Conservation (phyloP, 53 echinoderm and acorn worm species). For the Echinometra lucunter region DNA sequence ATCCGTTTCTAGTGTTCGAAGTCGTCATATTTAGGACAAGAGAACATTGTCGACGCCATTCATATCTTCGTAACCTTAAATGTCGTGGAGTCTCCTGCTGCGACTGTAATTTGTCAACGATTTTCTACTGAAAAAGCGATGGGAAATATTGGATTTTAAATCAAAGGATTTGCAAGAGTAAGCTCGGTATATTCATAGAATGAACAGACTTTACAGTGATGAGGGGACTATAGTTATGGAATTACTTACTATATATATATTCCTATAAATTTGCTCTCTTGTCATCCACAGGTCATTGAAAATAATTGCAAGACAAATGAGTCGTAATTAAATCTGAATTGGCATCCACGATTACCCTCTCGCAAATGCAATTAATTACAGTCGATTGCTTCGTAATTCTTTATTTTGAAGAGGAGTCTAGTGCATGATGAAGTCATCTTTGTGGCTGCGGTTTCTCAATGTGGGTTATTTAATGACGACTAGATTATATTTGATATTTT, state of each 20-base stretch:
- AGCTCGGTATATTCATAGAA: background rate
- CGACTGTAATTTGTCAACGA: background rate
- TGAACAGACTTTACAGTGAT: too few species aligned
- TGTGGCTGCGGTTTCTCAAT: background rate
- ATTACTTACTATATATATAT: too few species aligned
- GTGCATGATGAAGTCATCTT: background rate
- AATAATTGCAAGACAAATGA: background rate
- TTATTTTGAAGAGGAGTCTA: background rate
- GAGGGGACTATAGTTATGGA: too few species aligned
- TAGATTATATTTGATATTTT: background rate
- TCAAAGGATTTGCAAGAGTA: background rate
- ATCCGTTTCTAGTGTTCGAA: background rate
- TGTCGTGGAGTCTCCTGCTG: background rate
- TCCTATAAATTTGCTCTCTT: too few species aligned
- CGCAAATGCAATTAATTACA: background rate
- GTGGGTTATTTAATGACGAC: background rate
- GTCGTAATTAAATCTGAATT: background rate
- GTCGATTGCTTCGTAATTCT: background rate
- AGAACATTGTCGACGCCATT: background rate
- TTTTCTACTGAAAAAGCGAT: background rate
- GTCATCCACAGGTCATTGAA: too few species aligned
- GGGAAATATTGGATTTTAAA: background rate
- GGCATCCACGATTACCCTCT: background rate
- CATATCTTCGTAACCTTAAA: too few species aligned
- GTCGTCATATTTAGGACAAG: background rate